Evolutionary conservation across 1,140 invertebrate genomes (phyloP).

Genomic region (Solen grandis): DNA sequence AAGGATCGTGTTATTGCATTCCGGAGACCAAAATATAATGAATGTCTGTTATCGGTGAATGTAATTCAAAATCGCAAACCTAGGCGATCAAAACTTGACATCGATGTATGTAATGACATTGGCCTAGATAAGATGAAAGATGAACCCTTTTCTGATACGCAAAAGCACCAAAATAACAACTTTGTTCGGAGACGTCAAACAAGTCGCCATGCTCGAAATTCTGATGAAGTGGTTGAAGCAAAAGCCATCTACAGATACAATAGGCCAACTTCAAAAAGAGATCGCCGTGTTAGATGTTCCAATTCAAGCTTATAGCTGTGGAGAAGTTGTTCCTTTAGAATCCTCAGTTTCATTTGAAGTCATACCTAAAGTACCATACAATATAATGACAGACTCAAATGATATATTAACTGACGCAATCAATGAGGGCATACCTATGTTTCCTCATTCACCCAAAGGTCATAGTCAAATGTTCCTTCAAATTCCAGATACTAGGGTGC

Average conservation of each 20-base stretch:
- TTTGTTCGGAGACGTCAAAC: background rate
- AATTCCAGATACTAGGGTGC: background rate
- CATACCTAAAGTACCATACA: too few species aligned
- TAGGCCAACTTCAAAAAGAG: background rate
- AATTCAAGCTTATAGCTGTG: background rate
- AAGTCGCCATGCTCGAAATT: background rate
- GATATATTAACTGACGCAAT: background rate
- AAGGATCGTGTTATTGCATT: background rate
- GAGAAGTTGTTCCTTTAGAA: too few species aligned
- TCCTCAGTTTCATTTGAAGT: background rate
- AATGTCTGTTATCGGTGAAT: background rate
- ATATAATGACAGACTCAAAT: too few species aligned
- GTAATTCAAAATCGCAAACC: background rate
- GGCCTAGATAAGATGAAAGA: background rate
- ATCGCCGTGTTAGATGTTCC: background rate
- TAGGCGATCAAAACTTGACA: too few species aligned
- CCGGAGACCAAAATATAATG: background rate
- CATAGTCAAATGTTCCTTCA: background rate
- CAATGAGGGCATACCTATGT: background rate
- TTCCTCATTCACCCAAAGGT: background rate
- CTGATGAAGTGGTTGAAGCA: background rate
- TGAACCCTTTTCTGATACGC: background rate
- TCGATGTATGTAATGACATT: constrained; percentile 1
- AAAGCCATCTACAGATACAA: background rate
- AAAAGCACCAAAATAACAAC: background rate